Evolutionary conservation across 2,888 invertebrate genomes (phyloP), one percentile per base, ranked within the genome.

Genomic region (Glyphotaelius pellucidus): DNA sequence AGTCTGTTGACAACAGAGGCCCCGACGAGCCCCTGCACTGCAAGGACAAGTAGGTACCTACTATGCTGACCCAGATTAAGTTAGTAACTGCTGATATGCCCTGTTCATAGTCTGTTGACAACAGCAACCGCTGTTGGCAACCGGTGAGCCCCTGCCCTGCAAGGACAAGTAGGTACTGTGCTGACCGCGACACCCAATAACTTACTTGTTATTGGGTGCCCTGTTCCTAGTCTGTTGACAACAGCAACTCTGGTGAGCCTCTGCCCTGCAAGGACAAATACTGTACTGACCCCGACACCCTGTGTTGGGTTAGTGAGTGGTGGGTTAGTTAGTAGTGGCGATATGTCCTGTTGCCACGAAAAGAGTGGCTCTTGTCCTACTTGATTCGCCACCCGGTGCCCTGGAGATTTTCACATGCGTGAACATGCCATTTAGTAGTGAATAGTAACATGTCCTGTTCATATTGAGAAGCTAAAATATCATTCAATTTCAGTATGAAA

Each of bases 121-220:
- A 19, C 35, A 12, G 31, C 15, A 83, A 52, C 0, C 35, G n/a
- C n/a, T n/a, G n/a, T n/a, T n/a, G n/a, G n/a, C n/a, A n/a, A n/a
- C n/a, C 47, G 97, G 97, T 42, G 91, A 91, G 15, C 96, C 97
- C 0, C 98, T 98, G 95, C 97, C 98, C 94, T n/a, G n/a, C n/a
- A n/a, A n/a, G n/a, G n/a, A n/a, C n/a, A n/a, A n/a, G n/a, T n/a
- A 97, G 97, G 94, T 98, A 98, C 95, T 98, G 98, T 94, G 98
- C 98, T 5, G 98, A 98, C 94, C 97, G 98, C 0, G 98, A 98
- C 94, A 97, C 98, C 0, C 97, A 97, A 94, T 98, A 98, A 94
- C 98, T 98, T 97, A 98, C 97, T 52, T 4, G 19, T 52, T 19
- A 52, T 0, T 3, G 35, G 35, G 19, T 52, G 52, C 19, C 19